Percentiles rank a stretch among this genome's conserved stretches.
Evolutionary conservation across 1,140 invertebrate genomes (phyloP).

Genomic region (Pogonomyrmex barbatus): DNA sequence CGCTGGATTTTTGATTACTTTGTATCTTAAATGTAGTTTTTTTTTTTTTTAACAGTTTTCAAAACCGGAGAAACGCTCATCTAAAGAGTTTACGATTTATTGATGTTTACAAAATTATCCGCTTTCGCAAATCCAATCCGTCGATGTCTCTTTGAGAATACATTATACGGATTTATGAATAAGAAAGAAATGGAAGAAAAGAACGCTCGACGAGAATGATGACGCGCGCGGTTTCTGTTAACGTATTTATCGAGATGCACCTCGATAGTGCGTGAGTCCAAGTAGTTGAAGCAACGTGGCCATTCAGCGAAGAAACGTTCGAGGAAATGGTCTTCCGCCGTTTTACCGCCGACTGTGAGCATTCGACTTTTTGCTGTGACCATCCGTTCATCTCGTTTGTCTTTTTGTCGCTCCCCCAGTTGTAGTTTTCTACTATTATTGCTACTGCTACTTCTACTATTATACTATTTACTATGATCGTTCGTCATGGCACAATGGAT

Average conservation of each 20-base stretch:
- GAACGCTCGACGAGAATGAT: neutral
- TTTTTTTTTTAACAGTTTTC: too few species aligned
- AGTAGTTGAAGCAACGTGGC: constrained; percentile 67
- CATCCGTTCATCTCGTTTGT: constrained; percentile 68
- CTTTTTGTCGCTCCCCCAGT: constrained; percentile 67
- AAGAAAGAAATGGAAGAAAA: neutral
- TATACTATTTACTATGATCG: constrained; percentile 34
- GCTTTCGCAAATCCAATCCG: neutral
- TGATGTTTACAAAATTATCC: neutral
- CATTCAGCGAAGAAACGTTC: constrained; percentile 76
- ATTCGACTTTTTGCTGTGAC: constrained; percentile 71
- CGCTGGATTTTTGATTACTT: neutral
- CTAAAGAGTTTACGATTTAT: neutral
- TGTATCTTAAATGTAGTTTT: neutral
- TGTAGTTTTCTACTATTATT: constrained; percentile 63
- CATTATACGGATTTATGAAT: constrained; percentile 3
- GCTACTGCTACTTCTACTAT: constrained; percentile 27
- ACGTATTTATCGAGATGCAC: constrained; percentile 40
- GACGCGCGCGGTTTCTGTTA: constrained; percentile 41
- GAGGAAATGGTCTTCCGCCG: constrained; percentile 81
- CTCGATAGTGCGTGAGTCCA: constrained; percentile 65
- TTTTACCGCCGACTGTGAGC: constrained; percentile 73
- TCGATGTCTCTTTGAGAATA: constrained; percentile 6
- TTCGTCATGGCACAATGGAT: constrained; percentile 48
- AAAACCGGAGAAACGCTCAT: neutral